Evolutionary conservation across 2,888 invertebrate genomes (phyloP), one percentile per base, ranked within the genome.

Genomic region (Cantharis rufa): DNA sequence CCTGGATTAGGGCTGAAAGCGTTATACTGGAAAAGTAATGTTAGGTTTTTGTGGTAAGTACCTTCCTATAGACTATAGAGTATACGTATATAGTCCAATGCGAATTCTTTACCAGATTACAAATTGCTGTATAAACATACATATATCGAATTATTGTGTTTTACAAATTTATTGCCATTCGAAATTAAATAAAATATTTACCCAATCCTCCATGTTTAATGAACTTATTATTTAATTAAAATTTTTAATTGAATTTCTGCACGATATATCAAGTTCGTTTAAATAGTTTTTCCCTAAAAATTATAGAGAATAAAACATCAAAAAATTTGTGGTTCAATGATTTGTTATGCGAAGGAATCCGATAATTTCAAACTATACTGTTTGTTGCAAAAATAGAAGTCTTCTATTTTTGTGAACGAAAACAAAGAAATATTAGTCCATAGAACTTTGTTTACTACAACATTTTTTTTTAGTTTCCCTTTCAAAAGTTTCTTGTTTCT

Each of bases 1-100:
- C 75, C 71, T 70, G 63, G 69, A 62, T 70, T 62, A 32, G 32
- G 75, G 75, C 64, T 75, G 75, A 75, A 75, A 75, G 66, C 74
- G 70, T 70, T 74, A 70, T 10, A 21, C 64, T 66, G 18, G 64
- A 66, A 66, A 66, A 18, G 64, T 66, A 24, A 18, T 66, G 24
- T 24, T n/a, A 15, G 18, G 64, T 18, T 66, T 66, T 66, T 66
- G 64, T 21, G 48, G n/a, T 48, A 48, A 48, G 48, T 48, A 48
- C 48, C 48, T 48, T n/a, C 48, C n/a, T n/a, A 48, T 48, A 48
- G n/a, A n/a, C n/a, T n/a, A n/a, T n/a, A n/a, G n/a, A n/a, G n/a
- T 11, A 3, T 28, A 28, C 2, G 10, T 28, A 28, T 9, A n/a
- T 48, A 5, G 48, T 48, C 48, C 7, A 48, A 48, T 48, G n/a